Percentiles rank a stretch among this genome's conserved stretches.
These are phyloP conservation scores for Sitophilus oryzae DNA, from an alignment of 1,140 invertebrate genomes.

Conservation along the genomic window DNA sequence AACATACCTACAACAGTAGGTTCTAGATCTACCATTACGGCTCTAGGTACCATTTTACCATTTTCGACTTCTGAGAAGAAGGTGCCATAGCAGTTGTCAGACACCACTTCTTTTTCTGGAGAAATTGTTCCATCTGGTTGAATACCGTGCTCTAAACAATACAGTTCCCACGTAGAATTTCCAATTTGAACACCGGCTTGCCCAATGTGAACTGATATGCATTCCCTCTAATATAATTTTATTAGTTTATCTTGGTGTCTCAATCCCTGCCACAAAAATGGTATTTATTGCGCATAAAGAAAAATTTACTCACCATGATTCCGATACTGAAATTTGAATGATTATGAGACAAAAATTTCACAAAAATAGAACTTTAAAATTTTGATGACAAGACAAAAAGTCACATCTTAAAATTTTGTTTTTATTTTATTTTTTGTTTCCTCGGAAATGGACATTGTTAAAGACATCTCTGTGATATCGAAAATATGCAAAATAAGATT, in stretches of 20 bases:
- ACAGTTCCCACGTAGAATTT: slow-evolving; percentile 74
- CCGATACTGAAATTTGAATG: slow-evolving; percentile 11
- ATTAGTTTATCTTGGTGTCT: too few relatives aligned
- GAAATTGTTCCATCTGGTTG: slow-evolving; percentile 59
- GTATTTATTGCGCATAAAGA: too few relatives aligned
- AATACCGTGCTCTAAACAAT: slow-evolving; percentile 79
- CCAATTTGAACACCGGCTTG: slow-evolving; percentile 86
- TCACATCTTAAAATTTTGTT: slow-evolving; percentile 3
- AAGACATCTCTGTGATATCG: slow-evolving; percentile 6
- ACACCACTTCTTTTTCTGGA: slow-evolving; percentile 36
- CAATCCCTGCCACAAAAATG: too few relatives aligned
- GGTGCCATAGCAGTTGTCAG: slow-evolving; percentile 51
- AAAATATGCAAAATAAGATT: too few relatives aligned
- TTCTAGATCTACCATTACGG: slow-evolving; percentile 75
- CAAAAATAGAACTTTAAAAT: slow-evolving; percentile 9
- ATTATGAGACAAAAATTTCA: slow-evolving; percentile 12
- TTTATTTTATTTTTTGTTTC: slow-evolving; percentile 2
- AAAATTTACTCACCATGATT: slow-evolving; percentile 10
- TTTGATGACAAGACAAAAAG: slow-evolving; percentile 5
- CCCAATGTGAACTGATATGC: slow-evolving; percentile 75
- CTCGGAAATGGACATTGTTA: not conserved
- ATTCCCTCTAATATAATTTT: slow-evolving; percentile 52
- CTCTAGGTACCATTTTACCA: slow-evolving; percentile 69
- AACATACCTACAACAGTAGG: slow-evolving; percentile 60
- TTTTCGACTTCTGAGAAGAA: slow-evolving; percentile 57